Percentiles rank a stretch among this genome's conserved stretches.
phyloP scores from a whole-genome alignment of 2,888 invertebrate species.

The Heliconius hortense region DNA sequence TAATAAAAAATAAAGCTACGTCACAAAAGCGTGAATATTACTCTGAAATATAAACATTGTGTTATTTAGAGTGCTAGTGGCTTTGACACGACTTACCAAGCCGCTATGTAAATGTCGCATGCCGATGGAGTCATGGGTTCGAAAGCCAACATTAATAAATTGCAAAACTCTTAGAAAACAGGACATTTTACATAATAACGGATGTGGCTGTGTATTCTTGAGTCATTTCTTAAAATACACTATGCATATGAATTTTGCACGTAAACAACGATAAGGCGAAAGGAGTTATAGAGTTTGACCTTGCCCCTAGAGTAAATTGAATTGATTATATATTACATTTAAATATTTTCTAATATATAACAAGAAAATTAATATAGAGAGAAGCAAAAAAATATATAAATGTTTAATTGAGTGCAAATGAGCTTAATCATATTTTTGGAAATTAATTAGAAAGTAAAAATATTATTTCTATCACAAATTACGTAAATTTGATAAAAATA shows the following conservation, averaged over 20 bases:
- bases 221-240: slow-evolving; percentile 44
- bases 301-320: slow-evolving; percentile 39
- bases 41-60: slow-evolving; percentile 2
- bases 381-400: neutral
- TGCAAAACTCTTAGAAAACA: slow-evolving; percentile 71
- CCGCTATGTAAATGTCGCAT: slow-evolving; percentile 75
- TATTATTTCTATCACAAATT: neutral
- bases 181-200: slow-evolving; percentile 65
- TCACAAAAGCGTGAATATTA: neutral
- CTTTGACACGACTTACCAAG: slow-evolving; percentile 48
- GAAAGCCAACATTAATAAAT: slow-evolving; percentile 66
- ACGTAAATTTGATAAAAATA: neutral
- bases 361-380: neutral
- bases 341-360: slow-evolving; percentile 16
- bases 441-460: neutral
- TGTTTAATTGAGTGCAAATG: neutral
- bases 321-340: slow-evolving; percentile 13
- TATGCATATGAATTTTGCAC: slow-evolving; percentile 34
- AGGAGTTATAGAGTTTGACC: slow-evolving; percentile 47
- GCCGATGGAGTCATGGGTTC: slow-evolving; percentile 75
- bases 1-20: neutral
- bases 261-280: slow-evolving; percentile 41
- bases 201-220: slow-evolving; percentile 48
- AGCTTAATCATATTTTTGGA: neutral
- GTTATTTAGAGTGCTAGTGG: slow-evolving; percentile 30